Evolutionary conservation across 2,113 vertebrate genomes (phyloP).

Genomic region (Tor tambroides): DNA sequence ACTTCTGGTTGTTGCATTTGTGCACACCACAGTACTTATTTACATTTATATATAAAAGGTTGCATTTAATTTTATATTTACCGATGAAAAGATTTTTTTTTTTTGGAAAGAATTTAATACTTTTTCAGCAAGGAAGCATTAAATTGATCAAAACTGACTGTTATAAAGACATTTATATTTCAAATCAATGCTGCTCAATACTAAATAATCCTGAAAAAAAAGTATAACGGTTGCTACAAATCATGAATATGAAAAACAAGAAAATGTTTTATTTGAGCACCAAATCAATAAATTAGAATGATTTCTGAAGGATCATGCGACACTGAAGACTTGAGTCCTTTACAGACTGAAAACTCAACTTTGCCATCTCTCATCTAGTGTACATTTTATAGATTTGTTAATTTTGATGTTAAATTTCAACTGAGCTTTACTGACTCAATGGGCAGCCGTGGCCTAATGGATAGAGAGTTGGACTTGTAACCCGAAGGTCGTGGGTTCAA

Average conservation of each 20-base stretch:
- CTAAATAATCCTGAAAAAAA: too few relatives aligned
- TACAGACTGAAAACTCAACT: neutral
- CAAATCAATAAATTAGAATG: neutral
- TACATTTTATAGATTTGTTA: neutral
- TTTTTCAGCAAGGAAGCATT: too few relatives aligned
- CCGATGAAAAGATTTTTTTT: too few relatives aligned
- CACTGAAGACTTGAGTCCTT: neutral
- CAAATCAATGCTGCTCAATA: too few relatives aligned
- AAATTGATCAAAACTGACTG: too few relatives aligned
- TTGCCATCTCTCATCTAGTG: neutral
- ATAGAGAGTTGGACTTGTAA: too few relatives aligned
- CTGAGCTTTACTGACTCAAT: neutral
- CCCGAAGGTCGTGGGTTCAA: too few relatives aligned
- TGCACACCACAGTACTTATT: neutral
- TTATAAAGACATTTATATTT: too few relatives aligned
- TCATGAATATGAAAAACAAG: too few relatives aligned
- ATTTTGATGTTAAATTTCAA: neutral
- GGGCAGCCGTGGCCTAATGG: too few relatives aligned
- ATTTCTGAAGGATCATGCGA: neutral
- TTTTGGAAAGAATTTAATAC: too few relatives aligned
- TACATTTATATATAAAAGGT: neutral
- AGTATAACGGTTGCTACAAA: too few relatives aligned
- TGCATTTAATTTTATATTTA: neutral
- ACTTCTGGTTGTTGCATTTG: neutral
- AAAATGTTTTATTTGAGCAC: neutral